Base-by-base conservation (phyloP, 2,888 invertebrate genomes). In the Anthophora plumipes region DNA sequence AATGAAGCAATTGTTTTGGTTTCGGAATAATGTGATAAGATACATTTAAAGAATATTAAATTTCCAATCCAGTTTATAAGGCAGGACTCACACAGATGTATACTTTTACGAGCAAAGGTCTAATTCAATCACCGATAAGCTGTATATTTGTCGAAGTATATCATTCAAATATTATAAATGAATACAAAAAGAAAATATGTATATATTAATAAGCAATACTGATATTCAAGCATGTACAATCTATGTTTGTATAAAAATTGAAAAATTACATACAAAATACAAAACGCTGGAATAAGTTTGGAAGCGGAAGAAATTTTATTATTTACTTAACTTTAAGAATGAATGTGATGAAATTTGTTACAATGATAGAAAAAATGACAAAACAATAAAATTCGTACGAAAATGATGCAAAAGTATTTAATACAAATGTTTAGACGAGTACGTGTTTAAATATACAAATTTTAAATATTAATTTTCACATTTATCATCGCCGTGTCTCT, bases 61-160 rank as follows among this genome's bases (percentile, higher is more conserved):
- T 41, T 64, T 22, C 11, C 22, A 8, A 55, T 52, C 57, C 31
- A 68, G 17, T 75, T 67, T 61, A 0, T 46, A 80, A 82, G 80
- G 80, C 80, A 81, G 80, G 37, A 75, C 75, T 52, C 81, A 80
- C 75, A 57, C 52, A 52, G 68, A 82, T 59, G 75, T 66, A 60
- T 60, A 78, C 31, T 22, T n/a, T 46, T 12, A 25, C n/a, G 3
- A 61, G 9, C 4, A 39, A 9, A 25, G n/a, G n/a, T 54, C 0
- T 64, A 64, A 50, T 52, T 12, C 9, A 54, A 61, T 54, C 14
- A 52, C 41, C 43, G 6, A 50, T 37, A 14, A 20, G 8, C 5
- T 50, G 43, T 14, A n/a, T 70, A 70, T 68, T 48, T 55, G 60
- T 46, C n/a, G 12, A 39, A 69, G 52, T 46, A 37, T 20, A 25